Base-by-base conservation (phyloP, 2,888 invertebrate species). In the Agapostemon virescens region DNA sequence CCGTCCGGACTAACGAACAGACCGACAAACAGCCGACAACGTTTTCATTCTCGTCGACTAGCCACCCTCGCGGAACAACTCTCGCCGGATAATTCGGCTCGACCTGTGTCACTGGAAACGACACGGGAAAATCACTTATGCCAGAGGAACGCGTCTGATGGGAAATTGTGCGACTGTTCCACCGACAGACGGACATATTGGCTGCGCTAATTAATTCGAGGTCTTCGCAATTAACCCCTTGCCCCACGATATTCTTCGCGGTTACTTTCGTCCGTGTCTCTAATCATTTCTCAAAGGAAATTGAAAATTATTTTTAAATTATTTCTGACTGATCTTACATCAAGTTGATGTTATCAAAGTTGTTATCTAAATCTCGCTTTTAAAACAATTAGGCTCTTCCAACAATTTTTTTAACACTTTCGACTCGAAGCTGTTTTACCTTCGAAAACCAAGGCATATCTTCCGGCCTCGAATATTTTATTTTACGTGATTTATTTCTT, bases 1-100 rank as follows among this genome's bases (percentile, higher is more conserved):
- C 84, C 87, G 90, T 88, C 90, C 89, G 89, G 86, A 88, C 89
- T 85, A 78, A 86, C 86, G 82, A 81, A 73, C 82, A 81, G 78
- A 74, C 86, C 79, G 83, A 84, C 87, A 87, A 87, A 87, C 87
- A 84, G 82, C 75, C 84, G 81, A 81, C 82, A 85, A 81, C 82
- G 82, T 81, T 83, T 82, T 84, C 87, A 73, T 85, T 84, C 74
- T 49, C 79, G 81, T 70, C 68, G 70, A 71, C 83, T 79, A 77
- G 11, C 70, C 36, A 58, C 49, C 86, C 55, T 84, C 78, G 86
- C 79, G 73, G 79, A 85, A 86, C 84, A 82, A 86, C 78, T 80
- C 77, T 66, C 75, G 76, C 71, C 42, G 84, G 71, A 81, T 86
- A 84, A 77, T 83, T 76, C 74, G 42, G 61, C 72, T 45, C 74